Evolutionary conservation across 1,140 invertebrate genomes (phyloP), one percentile per base, ranked within the genome.

Genomic region (Drosophila paulistorum): DNA sequence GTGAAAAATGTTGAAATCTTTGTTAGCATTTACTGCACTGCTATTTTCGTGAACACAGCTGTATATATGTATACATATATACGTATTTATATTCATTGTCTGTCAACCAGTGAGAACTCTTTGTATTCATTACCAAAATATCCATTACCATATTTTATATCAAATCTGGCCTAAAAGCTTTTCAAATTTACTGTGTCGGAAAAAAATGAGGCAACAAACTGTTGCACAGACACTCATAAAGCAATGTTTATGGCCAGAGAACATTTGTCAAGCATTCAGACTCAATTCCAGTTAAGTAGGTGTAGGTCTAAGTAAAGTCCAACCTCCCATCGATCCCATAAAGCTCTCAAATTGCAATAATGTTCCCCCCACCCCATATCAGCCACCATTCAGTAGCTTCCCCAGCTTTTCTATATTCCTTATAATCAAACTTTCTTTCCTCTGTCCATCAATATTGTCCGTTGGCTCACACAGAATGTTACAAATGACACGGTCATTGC

Each of bases 401-500:
- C 10, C 3, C 7, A 20, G 14, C 14, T 23, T 51, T 14, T 1
- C 9, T 9, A 7, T 48, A 9, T 48, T 10, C 14, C 45, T 9
- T 9, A 2, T n/a, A 14, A 14, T 20, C 51, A 9, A 37, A 37
- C 9, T 37, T 37, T 39, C 37, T 37, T 37, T 39, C 37, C 37
- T 39, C 37, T 39, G 37, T 39, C 54, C 14, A 3, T 17, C n/a
- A 17, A 13, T 33, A 35, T 37, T 58, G n/a, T 37, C 14, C 33
- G 39, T 37, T 59, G 57, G 14, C 33, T 37, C 33, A 55, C 33
- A 55, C 63, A 79, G 74, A 81, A 81, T 72, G 79, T 73, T 73
- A 79, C 75, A 87, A 85, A 87, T 85, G 82, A 87, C 77, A 87
- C 84, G 82, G 79, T 60, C 76, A 83, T 84, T 89, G 84, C 35